These are phyloP conservation scores for Anas acuta DNA, from an alignment of 2,797 vertebrate species.

Conservation along the genomic window DNA sequence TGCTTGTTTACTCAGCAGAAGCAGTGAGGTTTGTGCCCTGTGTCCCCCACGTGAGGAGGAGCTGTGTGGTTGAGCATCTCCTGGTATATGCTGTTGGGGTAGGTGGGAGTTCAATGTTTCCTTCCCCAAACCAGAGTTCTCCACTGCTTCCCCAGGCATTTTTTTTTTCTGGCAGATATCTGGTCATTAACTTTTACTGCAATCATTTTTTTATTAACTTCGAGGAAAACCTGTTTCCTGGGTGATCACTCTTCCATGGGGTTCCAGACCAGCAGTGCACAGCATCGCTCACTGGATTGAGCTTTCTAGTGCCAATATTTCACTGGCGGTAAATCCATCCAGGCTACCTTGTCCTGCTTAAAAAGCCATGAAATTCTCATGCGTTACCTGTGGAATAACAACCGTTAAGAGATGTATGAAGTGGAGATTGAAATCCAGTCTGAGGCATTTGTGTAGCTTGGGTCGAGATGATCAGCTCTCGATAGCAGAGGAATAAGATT, in stretches of 20 bases:
- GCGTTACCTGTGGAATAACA: constrained; percentile 49
- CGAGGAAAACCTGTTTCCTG: constrained; percentile 53
- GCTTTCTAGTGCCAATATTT: constrained; percentile 43
- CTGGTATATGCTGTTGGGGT: not conserved
- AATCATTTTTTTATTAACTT: constrained; percentile 66
- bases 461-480: not conserved
- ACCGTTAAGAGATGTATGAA: not conserved
- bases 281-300: constrained; percentile 28
- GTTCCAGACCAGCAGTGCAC: constrained; percentile 29
- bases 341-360: constrained; percentile 49
- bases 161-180: constrained; percentile 61
- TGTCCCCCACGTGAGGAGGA: not conserved
- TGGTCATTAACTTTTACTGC: constrained; percentile 70
- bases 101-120: not conserved
- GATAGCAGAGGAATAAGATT: not conserved
- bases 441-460: not conserved
- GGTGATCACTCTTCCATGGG: constrained; percentile 12
- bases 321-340: constrained; percentile 45
- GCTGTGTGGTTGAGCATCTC: not conserved
- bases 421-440: constrained; percentile 8
- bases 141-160: constrained; percentile 14
- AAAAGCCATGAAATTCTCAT: constrained; percentile 60
- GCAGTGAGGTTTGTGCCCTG: not conserved
- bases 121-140: constrained; percentile 24
- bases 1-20: not conserved